Base-by-base conservation (phyloP, 2,797 vertebrate species). In the Menidia menidia region DNA sequence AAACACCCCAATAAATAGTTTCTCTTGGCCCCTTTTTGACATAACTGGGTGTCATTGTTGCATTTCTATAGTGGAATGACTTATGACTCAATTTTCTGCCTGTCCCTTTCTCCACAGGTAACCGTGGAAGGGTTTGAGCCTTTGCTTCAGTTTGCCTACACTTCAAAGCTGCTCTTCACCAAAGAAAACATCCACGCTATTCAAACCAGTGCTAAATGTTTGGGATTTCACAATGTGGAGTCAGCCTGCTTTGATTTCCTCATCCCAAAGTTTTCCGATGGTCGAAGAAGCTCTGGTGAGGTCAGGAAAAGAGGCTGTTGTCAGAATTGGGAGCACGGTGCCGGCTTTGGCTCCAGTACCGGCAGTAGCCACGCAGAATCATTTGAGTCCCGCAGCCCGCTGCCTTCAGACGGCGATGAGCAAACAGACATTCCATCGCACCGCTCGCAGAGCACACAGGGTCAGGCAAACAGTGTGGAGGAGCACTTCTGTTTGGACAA, bases 71-170 rank as follows among this genome's bases (percentile, higher is more conserved):
- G 4, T 44, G 0, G 2, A 35, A 4, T 68, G 7, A 30, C 10
- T 68, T 62, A 57, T 60, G 9, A 2, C 11, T 64, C 0, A 43
- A 15, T 73, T 63, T 71, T 6, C 14, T 50, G 4, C 66, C 4
- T 69, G 11, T 61, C 12, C 12, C 41, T 80, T 60, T 48, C 18
- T 68, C 77, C 39, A 50, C 89, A 99, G 98, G 96, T 99, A 73
- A 97, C 96, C 1, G 92, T 95, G 75, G 96, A 96, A 81, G 98
- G 97, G 68, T 99, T 99, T 85, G 94, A 95, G 80, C 96, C 97
- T 73, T 90, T 99, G 84, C 95, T 99, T 75, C 95, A 97, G 64
- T 99, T 99, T 89, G 97, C 96, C 60, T 99, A 99, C 89, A 98
- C 97, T 43, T 96, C 97, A 53, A 97, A 96, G 73, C 95, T 99